Evolutionary conservation across 2,888 invertebrate genomes (phyloP).

Genomic region (Erynnis tages): DNA sequence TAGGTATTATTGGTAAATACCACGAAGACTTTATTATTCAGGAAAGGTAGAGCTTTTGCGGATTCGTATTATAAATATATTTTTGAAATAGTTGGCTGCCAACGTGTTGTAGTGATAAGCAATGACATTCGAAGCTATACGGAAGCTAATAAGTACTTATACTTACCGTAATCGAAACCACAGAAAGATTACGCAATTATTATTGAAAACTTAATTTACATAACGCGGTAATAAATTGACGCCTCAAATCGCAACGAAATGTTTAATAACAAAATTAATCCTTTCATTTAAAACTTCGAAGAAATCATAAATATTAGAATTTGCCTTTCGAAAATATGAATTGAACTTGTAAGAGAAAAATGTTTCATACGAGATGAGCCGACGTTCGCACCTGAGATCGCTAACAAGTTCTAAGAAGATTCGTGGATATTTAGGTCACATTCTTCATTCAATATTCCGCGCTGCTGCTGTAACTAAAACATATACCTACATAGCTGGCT

Average conservation of each 20-base stretch:
- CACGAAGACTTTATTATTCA: no score
- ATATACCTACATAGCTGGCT: neutral
- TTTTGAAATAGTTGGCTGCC: no score
- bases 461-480: constrained; percentile 1
- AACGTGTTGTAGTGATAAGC: no score
- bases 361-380: constrained; percentile 58
- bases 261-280: constrained; percentile 18
- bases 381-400: constrained; percentile 63
- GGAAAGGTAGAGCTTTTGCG: no score
- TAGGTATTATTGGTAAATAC: no score
- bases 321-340: constrained; percentile 55
- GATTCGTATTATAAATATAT: no score
- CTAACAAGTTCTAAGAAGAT: constrained; percentile 48
- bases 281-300: constrained; percentile 41
- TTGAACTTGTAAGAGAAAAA: constrained; percentile 65
- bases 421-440: constrained; percentile 24
- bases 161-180: no score
- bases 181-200: no score
- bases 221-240: no score
- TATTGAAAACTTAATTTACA: no score
- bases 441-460: constrained; percentile 10
- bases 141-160: no score
- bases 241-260: constrained; percentile 8
- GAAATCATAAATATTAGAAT: constrained; percentile 56
- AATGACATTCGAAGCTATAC: no score